Conservation (phyloP, 92 coral and sea anemone genomes). For the Heteractis magnifica region DNA sequence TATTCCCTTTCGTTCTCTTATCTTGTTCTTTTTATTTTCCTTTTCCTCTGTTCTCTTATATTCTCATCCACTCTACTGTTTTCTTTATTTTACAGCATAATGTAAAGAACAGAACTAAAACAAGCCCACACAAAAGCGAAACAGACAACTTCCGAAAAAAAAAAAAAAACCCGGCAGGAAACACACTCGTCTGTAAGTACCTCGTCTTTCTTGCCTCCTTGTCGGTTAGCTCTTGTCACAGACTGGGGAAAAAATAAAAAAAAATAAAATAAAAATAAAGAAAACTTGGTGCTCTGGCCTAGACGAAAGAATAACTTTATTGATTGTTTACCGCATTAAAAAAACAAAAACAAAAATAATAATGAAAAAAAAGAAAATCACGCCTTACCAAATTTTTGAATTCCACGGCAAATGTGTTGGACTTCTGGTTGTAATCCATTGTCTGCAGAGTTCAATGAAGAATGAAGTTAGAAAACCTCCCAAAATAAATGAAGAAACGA, state of each 20-base stretch:
- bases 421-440: slow-evolving; percentile 84
- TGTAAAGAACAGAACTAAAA: too few relatives aligned
- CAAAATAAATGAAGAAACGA: neutral
- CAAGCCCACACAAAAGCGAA: neutral
- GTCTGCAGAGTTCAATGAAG: slow-evolving; percentile 44
- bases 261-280: neutral
- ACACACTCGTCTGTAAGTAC: slow-evolving; percentile 25
- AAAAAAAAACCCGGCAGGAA: neutral
- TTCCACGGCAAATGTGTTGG: slow-evolving; percentile 75
- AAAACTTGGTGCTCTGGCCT: too few relatives aligned
- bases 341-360: neutral
- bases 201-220: slow-evolving; percentile 95
- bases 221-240: slow-evolving; percentile 80
- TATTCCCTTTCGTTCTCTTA: neutral
- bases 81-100: neutral
- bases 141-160: neutral
- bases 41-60: neutral
- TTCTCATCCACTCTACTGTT: neutral
- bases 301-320: too few relatives aligned
- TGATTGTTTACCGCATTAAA: too few relatives aligned
- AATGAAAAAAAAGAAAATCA: neutral
- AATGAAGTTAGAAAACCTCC: neutral
- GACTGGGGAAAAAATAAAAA: slow-evolving; percentile 46
- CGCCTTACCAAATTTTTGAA: slow-evolving; percentile 92
- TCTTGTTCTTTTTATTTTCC: neutral